Evolutionary conservation across 2,888 invertebrate genomes (phyloP), one percentile per base, ranked within the genome.

Genomic region (Agrochola lychnidis): DNA sequence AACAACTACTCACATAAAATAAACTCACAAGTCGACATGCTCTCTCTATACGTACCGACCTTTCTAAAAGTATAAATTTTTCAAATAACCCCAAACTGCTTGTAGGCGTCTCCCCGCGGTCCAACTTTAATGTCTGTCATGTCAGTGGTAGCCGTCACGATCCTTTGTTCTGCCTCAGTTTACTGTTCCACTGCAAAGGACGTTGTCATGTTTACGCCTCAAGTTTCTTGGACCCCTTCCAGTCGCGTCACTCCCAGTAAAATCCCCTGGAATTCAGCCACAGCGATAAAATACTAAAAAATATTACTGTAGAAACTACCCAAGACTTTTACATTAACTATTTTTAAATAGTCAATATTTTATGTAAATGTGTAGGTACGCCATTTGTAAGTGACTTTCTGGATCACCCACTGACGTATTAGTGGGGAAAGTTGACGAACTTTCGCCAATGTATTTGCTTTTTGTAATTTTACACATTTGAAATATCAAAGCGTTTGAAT

Each of bases 161-260:
- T 73, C 78, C 84, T 81, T 86, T 86, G 85, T 89, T 81, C 76
- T 73, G 82, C 76, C 73, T 56, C 73, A 82, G 83, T 87, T 90
- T 89, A 91, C 91, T 87, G 89, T 91, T 90, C 87, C 87, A 89
- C 89, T 91, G 92, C 87, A 90, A 89, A 91, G 89, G 91, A 92
- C 91, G 89, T 84, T 91, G 94, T 91, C 93, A 91, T 93, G 93
- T 94, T 94, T 92, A 90, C 90, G 91, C 87, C 85, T 78, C 81
- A 92, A 94, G 89, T 94, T 94, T 92, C 92, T 95, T 95, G 96
- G 95, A 94, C 86, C 90, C 85, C 82, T 90, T 95, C 95, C 96
- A 95, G 92, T 83, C 86, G 84, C 86, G 89, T 91, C 89, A 90
- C 84, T 89, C 82, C 67, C 70, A 72, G 79, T 88, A 88, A 93